Conservation (phyloP, 2,888 invertebrate species). For the Monoplex corrugatus region DNA sequence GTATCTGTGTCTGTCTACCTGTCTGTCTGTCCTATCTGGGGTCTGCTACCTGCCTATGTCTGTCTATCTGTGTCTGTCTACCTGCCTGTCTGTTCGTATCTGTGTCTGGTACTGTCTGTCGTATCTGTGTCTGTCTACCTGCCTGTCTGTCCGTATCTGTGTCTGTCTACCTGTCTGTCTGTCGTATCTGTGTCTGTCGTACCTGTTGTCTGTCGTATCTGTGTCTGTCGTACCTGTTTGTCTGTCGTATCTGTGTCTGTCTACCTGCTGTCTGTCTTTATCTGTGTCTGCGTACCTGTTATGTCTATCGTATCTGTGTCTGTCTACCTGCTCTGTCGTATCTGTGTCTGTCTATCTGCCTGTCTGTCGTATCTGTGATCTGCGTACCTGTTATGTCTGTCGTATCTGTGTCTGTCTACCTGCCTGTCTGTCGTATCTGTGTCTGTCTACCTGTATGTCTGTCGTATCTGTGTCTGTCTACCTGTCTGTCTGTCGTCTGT, state of each 20-base stretch:
- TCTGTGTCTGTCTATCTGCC: background rate
- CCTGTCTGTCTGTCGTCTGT: slow-evolving; percentile 5
- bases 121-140: background rate
- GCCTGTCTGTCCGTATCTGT: background rate
- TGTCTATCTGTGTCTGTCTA: too few relatives aligned
- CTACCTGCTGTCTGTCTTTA: background rate
- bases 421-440: background rate
- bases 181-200: background rate
- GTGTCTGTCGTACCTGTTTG: background rate
- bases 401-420: background rate
- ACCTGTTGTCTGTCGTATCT: too few relatives aligned
- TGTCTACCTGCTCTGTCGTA: background rate
- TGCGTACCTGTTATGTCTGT: background rate
- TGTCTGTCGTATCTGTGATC: background rate
- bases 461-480: background rate
- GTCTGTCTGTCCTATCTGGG: background rate
- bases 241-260: background rate
- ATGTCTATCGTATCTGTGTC: background rate
- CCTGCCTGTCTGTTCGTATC: background rate
- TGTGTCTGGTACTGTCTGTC: background rate
- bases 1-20: too few relatives aligned
- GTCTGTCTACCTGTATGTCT: too few relatives aligned
- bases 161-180: background rate
- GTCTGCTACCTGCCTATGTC: too few relatives aligned
- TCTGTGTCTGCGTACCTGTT: too few relatives aligned